A percentile compares a stretch with the other conserved stretches of the same genome.
phyloP scores from a whole-genome alignment of 2,113 vertebrate species.

The Pangasianodon hypophthalmus region DNA sequence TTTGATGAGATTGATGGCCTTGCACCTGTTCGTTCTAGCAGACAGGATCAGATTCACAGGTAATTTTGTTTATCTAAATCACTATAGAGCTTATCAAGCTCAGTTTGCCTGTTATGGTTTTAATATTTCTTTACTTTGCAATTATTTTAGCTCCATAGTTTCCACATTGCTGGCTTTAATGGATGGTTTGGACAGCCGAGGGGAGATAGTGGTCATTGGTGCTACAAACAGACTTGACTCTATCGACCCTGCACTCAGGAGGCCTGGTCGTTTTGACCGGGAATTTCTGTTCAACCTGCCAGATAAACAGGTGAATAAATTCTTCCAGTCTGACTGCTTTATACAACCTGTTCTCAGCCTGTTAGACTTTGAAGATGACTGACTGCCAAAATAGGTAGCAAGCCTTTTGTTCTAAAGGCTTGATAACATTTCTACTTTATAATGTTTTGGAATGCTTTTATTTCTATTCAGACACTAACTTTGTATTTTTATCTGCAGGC shows the following conservation, averaged over 20 bases:
- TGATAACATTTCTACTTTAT: constrained; percentile 17
- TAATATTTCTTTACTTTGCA: not conserved
- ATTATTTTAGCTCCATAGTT: constrained; percentile 87
- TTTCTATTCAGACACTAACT: constrained; percentile 5
- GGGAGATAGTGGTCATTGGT: constrained; percentile 99
- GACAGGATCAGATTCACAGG: constrained; percentile 99
- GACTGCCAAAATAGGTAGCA: not conserved
- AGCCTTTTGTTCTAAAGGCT: constrained; percentile 9
- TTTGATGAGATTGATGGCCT: constrained; percentile 99
- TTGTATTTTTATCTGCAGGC: constrained; percentile 73
- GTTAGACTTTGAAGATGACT: not conserved
- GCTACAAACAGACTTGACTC: constrained; percentile 99
- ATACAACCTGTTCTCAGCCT: not conserved
- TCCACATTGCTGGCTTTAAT: constrained; percentile 97
- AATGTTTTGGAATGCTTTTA: not conserved
- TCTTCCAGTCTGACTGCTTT: not conserved
- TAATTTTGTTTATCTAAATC: constrained; percentile 59
- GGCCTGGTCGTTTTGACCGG: constrained; percentile 98
- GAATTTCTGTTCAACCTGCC: constrained; percentile 98
- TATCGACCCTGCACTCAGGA: constrained; percentile 99
- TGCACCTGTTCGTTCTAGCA: constrained; percentile 97
- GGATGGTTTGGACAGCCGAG: constrained; percentile 98
- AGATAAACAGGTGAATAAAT: constrained; percentile 85
- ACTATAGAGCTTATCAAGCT: not conserved
- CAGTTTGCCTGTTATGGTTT: not conserved